phyloP scores from a whole-genome alignment of 2,797 vertebrate species.

The Cyprinella venusta region DNA sequence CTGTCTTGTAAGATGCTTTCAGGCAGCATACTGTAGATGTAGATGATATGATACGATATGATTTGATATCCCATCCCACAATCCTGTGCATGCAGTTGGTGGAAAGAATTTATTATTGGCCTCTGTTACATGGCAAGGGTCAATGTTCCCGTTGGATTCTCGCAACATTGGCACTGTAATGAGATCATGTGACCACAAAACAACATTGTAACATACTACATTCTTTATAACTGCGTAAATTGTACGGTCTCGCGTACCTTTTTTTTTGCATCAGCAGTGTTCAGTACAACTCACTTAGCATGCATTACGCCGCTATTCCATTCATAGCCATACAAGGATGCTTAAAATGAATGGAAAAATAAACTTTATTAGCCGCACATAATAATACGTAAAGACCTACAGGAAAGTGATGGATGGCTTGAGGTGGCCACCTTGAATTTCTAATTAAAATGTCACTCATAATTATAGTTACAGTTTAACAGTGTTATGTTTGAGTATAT shows the following conservation, averaged over 20 bases:
- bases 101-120: neutral
- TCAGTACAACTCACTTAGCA: neutral
- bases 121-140: neutral
- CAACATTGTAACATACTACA: neutral
- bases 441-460: constrained; percentile 38
- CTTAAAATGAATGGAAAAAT: neutral
- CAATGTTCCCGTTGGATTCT: neutral
- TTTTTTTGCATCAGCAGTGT: neutral
- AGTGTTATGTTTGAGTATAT: constrained; percentile 24
- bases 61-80: neutral
- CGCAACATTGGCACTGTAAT: neutral
- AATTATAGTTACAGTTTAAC: constrained; percentile 28
- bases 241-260: neutral
- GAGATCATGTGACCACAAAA: neutral
- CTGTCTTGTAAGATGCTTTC: neutral
- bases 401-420: constrained; percentile 37
- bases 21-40: neutral
- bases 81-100: neutral
- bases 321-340: neutral
- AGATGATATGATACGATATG: neutral
- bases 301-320: neutral
- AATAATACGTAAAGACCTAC: constrained; percentile 33
- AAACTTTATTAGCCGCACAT: neutral
- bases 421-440: constrained; percentile 32
- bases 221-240: neutral